Conservation (phyloP, 1,140 invertebrate genomes). For the Phymastichus coffea region DNA sequence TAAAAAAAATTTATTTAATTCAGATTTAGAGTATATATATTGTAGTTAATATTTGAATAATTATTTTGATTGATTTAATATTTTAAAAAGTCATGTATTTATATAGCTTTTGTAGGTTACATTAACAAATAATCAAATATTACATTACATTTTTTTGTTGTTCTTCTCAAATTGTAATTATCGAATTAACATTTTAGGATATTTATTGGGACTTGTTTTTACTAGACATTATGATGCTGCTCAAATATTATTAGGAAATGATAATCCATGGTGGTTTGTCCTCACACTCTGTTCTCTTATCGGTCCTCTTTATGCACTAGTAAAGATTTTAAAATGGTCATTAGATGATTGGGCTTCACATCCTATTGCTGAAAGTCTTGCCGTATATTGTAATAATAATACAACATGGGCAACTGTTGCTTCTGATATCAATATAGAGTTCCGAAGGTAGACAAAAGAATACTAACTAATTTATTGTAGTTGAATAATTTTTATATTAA, state of each 20-base stretch:
- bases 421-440: slow-evolving; percentile 75
- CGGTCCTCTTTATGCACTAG: slow-evolving; percentile 48
- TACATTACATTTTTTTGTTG: background rate
- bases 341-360: slow-evolving; percentile 69
- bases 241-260: slow-evolving; percentile 47
- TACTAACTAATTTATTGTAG: background rate
- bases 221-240: slow-evolving; percentile 53
- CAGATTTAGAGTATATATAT: background rate
- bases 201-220: slow-evolving; percentile 60
- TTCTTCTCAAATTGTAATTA: slow-evolving; percentile 10
- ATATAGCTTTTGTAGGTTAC: background rate
- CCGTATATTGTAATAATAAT: slow-evolving; percentile 63
- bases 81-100: background rate
- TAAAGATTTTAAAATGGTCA: slow-evolving; percentile 65
- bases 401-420: slow-evolving; percentile 69
- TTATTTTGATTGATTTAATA: slow-evolving; percentile 9
- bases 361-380: slow-evolving; percentile 70
- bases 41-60: background rate
- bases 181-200: slow-evolving; percentile 51
- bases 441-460: slow-evolving; percentile 60
- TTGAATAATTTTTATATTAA: background rate
- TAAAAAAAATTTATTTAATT: background rate
- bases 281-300: slow-evolving; percentile 45
- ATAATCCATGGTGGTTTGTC: slow-evolving; percentile 49
- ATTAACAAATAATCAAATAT: background rate